Evolutionary conservation across 1,140 invertebrate species (phyloP).

Genomic region (Lineus longissimus): DNA sequence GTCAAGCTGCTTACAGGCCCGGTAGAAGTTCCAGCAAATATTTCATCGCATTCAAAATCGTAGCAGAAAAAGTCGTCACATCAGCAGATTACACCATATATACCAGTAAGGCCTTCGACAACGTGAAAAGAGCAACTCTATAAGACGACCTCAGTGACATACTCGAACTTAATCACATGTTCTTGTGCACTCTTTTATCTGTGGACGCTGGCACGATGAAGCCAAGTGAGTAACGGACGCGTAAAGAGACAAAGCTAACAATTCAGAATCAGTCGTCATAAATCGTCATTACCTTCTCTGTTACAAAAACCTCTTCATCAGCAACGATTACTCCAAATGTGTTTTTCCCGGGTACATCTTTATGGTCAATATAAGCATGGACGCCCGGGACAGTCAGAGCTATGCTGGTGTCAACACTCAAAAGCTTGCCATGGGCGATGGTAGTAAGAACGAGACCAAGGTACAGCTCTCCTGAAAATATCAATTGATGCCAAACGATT

Average conservation of each 20-base stretch:
- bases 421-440: conserved; percentile 74
- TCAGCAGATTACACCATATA: too few relatives aligned
- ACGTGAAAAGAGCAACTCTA: too few relatives aligned
- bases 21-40: too few relatives aligned
- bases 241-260: neutral
- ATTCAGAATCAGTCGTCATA: neutral
- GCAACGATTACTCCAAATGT: conserved; percentile 19
- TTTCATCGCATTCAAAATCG: too few relatives aligned
- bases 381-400: conserved; percentile 68
- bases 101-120: too few relatives aligned
- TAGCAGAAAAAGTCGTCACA: too few relatives aligned
- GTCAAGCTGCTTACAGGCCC: too few relatives aligned
- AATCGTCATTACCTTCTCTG: conserved; percentile 30
- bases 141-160: too few relatives aligned
- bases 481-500: neutral
- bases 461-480: conserved; percentile 58
- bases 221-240: neutral
- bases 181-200: neutral
- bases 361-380: conserved; percentile 39
- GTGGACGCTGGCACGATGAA: neutral
- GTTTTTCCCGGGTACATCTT: conserved; percentile 42
- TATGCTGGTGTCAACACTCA: conserved; percentile 59
- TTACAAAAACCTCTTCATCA: conserved; percentile 39
- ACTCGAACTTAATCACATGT: neutral
- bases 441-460: conserved; percentile 74